Percentiles rank a stretch among this genome's conserved stretches.
Evolutionary conservation across 2,113 vertebrate species (phyloP).

Genomic region (Dicentrarchus labrax): DNA sequence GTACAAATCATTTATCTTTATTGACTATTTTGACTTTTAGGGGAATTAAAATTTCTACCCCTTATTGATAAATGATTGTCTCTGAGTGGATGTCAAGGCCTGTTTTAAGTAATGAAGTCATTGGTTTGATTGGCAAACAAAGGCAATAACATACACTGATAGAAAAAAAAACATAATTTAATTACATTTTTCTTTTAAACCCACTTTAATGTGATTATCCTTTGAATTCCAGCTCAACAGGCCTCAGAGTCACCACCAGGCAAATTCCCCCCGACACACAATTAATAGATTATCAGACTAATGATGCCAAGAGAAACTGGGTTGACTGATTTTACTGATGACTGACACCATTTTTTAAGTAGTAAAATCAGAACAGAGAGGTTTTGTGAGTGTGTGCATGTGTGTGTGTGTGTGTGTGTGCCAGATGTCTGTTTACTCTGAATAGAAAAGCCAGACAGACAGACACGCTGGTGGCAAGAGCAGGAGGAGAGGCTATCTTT

Average conservation of each 20-base stretch:
- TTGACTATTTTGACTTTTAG: too few species aligned
- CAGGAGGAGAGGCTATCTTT: conserved; percentile 5
- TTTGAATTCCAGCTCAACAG: conserved; percentile 22
- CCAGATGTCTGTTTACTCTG: conserved; percentile 65
- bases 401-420: conserved; percentile 49
- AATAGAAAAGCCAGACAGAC: conserved; percentile 40
- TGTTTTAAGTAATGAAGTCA: too few species aligned
- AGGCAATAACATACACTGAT: background rate
- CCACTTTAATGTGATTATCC: background rate
- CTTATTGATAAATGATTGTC: background rate
- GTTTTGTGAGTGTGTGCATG: conserved; percentile 36
- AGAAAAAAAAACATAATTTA: background rate
- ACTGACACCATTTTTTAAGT: conserved; percentile 72
- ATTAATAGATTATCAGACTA: conserved; percentile 55
- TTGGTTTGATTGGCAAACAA: too few species aligned
- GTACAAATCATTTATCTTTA: too few species aligned
- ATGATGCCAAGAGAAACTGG: conserved; percentile 70
- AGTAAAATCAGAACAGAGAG: conserved; percentile 63
- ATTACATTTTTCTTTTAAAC: conserved; percentile 11
- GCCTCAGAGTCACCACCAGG: conserved; percentile 18
- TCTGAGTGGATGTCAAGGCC: background rate
- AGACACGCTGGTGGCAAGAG: conserved; percentile 28
- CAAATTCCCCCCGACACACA: conserved; percentile 46
- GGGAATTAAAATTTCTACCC: background rate
- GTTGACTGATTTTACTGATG: conserved; percentile 71